phyloP scores from a whole-genome alignment of 2,888 invertebrate genomes.

The Apamea crenata region DNA sequence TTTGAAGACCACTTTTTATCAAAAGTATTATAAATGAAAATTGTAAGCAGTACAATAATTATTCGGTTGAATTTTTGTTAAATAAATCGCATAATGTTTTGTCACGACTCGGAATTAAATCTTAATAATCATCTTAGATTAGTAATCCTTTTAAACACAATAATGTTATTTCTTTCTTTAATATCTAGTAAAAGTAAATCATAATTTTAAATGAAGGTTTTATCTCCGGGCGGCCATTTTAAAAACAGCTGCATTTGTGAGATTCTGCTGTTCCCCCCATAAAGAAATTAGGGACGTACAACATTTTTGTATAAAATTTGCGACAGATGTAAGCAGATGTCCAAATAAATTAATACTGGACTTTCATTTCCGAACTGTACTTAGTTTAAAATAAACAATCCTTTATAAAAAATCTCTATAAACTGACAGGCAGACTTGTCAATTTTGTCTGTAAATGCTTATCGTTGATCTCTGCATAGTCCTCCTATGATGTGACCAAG shows the following conservation, averaged over 20 bases:
- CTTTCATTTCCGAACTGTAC: constrained; percentile 4
- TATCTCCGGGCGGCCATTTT: constrained; percentile 4
- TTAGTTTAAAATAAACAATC: constrained; percentile 1
- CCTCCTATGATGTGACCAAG: not conserved
- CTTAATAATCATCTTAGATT: too few species aligned
- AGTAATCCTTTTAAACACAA: too few species aligned
- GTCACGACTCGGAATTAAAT: not conserved
- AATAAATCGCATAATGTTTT: not conserved
- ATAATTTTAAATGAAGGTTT: constrained; percentile 17
- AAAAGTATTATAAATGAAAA: not conserved
- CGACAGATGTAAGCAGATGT: constrained; percentile 53
- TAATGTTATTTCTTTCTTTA: not conserved
- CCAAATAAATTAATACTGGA: constrained; percentile 15
- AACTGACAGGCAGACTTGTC: too few species aligned
- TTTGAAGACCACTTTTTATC: not conserved
- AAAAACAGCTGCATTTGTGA: constrained; percentile 12
- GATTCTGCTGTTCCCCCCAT: constrained; percentile 3
- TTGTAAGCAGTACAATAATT: not conserved
- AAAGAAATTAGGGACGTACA: constrained; percentile 4
- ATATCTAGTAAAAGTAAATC: not conserved
- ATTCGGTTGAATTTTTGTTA: not conserved
- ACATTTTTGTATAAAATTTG: constrained; percentile 11
- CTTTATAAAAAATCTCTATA: not conserved
- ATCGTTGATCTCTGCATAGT: not conserved
- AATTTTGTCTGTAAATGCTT: not conserved